Evolutionary conservation across 2,797 vertebrate genomes (phyloP).

Genomic region (Chlorospingus semifuscus): DNA sequence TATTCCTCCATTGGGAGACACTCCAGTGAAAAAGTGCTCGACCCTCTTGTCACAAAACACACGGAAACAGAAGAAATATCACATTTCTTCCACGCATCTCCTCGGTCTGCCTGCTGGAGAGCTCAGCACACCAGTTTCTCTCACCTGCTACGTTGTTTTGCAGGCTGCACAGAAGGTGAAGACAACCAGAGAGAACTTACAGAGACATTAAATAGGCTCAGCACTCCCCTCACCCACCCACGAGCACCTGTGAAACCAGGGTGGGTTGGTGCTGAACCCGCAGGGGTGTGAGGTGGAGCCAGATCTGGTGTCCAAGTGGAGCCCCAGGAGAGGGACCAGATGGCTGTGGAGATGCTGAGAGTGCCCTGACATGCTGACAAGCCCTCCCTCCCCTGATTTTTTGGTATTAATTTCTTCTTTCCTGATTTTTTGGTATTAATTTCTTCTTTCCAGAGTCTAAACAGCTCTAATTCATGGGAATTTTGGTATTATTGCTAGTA

Average conservation of each 20-base stretch:
- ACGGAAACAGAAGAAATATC: not conserved
- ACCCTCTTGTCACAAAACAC: not conserved
- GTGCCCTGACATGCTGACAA: not conserved
- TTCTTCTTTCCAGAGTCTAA: not conserved
- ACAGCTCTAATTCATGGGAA: not conserved
- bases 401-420: not conserved
- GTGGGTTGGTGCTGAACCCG: not conserved
- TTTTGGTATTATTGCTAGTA: not conserved
- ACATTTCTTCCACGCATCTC: not conserved
- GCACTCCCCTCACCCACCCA: fast-evolving
- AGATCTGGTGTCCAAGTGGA: not conserved
- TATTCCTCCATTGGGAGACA: not conserved
- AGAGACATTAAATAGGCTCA: not conserved
- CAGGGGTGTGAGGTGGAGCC: not conserved
- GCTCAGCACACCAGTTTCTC: not conserved
- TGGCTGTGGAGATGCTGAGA: not conserved
- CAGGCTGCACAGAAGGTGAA: not conserved
- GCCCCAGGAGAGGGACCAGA: not conserved
- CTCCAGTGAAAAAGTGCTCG: not conserved
- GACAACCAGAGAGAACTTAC: not conserved
- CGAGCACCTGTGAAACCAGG: not conserved
- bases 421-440: not conserved
- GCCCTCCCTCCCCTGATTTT: not conserved
- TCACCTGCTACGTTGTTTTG: not conserved
- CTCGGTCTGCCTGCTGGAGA: not conserved